Evolutionary conservation across 2,797 vertebrate species (phyloP).

Genomic region (Karalla daura): DNA sequence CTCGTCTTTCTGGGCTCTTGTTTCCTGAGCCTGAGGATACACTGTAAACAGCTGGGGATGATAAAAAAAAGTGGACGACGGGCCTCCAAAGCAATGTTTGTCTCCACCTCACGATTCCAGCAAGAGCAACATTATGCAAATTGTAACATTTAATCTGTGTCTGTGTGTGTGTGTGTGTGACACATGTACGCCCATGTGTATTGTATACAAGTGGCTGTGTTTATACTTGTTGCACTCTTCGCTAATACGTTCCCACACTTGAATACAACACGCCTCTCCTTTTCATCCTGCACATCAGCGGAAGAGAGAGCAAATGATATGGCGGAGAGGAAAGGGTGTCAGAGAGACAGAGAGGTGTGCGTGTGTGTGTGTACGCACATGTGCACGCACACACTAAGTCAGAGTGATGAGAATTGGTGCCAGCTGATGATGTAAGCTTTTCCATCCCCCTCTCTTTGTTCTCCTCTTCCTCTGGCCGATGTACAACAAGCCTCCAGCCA

Average conservation of each 20-base stretch:
- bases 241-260: conserved; percentile 72
- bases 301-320: conserved; percentile 53
- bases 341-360: conserved; percentile 28
- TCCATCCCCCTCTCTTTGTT: conserved; percentile 70
- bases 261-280: conserved; percentile 60
- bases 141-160: conserved; percentile 36
- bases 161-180: conserved; percentile 4
- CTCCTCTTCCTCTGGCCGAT: conserved; percentile 60
- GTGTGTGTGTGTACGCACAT: conserved; percentile 30
- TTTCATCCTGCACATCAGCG: conserved; percentile 65
- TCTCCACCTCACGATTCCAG: conserved; percentile 41
- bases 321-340: conserved; percentile 57
- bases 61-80: conserved; percentile 56
- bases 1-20: conserved; percentile 29
- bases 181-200: conserved; percentile 19
- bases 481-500: conserved; percentile 62
- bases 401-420: conserved; percentile 63
- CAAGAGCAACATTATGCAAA: conserved; percentile 26
- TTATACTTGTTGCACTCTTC: conserved; percentile 68
- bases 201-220: conserved; percentile 62
- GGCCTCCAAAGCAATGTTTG: conserved; percentile 50
- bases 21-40: conserved; percentile 46
- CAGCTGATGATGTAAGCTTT: conserved; percentile 77
- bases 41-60: conserved; percentile 56
- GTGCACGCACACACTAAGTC: conserved; percentile 42